Percentiles rank a stretch among this genome's conserved stretches.
Evolutionary conservation across 2,888 invertebrate species (phyloP).

Genomic region (Perizoma flavofasciatum): DNA sequence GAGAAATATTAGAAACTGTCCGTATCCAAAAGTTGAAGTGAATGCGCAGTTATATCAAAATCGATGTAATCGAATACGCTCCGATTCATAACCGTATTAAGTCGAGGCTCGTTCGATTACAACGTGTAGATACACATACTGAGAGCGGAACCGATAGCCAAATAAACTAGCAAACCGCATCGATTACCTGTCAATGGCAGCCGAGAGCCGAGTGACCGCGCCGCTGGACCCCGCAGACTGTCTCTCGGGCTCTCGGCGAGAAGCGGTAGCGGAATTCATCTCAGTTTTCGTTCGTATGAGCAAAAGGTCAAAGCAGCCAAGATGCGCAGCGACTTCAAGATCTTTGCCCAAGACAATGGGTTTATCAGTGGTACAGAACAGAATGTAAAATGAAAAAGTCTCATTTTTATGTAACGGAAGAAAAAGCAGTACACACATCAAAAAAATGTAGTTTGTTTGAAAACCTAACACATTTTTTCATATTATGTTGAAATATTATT

Average conservation of each 20-base stretch:
- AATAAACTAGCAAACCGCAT: slow-evolving; percentile 81
- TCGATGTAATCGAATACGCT: slow-evolving; percentile 62
- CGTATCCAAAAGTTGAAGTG: slow-evolving; percentile 28
- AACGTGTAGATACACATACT: slow-evolving; percentile 75
- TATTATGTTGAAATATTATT: too few species aligned
- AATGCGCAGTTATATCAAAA: slow-evolving; percentile 50
- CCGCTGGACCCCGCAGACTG: slow-evolving; percentile 55
- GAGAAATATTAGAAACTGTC: neutral
- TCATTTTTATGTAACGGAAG: too few species aligned
- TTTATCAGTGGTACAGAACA: too few species aligned
- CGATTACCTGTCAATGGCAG: slow-evolving; percentile 82
- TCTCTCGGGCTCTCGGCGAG: slow-evolving; percentile 26
- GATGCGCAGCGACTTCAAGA: too few species aligned
- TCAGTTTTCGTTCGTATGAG: neutral
- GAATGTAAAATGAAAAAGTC: too few species aligned
- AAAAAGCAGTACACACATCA: too few species aligned
- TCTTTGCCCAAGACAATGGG: too few species aligned
- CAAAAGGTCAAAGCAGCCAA: too few species aligned
- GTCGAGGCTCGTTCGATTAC: slow-evolving; percentile 66
- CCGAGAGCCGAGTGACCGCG: slow-evolving; percentile 69
- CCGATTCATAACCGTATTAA: slow-evolving; percentile 68
- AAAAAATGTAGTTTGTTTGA: too few species aligned
- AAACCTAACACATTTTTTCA: too few species aligned
- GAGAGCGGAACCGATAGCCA: slow-evolving; percentile 77
- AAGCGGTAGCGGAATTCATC: slow-evolving; percentile 3